Base-by-base conservation (phyloP, 2,888 invertebrate species). In the Ethmia dodecea region DNA sequence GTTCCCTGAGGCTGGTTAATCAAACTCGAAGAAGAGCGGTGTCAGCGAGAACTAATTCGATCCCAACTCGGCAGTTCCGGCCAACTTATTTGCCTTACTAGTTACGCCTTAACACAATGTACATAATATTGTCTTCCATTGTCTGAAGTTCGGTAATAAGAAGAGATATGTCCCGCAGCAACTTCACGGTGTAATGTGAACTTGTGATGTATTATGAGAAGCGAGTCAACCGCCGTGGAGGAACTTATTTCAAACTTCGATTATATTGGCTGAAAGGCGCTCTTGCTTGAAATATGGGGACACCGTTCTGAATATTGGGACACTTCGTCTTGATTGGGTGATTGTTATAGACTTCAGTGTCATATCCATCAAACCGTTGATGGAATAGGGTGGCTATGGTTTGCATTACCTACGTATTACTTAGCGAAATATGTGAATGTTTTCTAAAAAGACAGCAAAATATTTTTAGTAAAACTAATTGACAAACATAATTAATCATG, bases 271-370 rank as follows among this genome's bases (percentile, higher is more conserved):
- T 63, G 50, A 59, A 48, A 61, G 38, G 58, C 73, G 59, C 58
- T 69, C 69, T 76, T 66, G 72, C 75, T 70, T 79, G 72, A 80
- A 80, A 80, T 80, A 75, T 76, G 65, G 58, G 49, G 54, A 52
- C 48, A 57, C 45, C 55, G 55, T 47, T 35, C 43, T 46, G 43
- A 35, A 44, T 18, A 27, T 33, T 49, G 45, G 50, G 52, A 36
- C 42, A 47, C 55, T 56, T 46, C 57, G 57, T 58, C 62, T 60
- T 56, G 58, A 61, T 60, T 54, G 57, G 53, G 49, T 52, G 52
- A 62, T 54, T 55, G 60, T 38, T 58, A 59, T 49, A n/a, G n/a
- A n/a, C n/a, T n/a, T n/a, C n/a, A n/a, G n/a, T n/a, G n/a, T n/a
- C n/a, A n/a, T n/a, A n/a, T n/a, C n/a, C n/a, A n/a, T n/a, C n/a